Evolutionary conservation across 1,140 invertebrate genomes (phyloP), one percentile per base, ranked within the genome.

Genomic region (Tribolium castaneum): DNA sequence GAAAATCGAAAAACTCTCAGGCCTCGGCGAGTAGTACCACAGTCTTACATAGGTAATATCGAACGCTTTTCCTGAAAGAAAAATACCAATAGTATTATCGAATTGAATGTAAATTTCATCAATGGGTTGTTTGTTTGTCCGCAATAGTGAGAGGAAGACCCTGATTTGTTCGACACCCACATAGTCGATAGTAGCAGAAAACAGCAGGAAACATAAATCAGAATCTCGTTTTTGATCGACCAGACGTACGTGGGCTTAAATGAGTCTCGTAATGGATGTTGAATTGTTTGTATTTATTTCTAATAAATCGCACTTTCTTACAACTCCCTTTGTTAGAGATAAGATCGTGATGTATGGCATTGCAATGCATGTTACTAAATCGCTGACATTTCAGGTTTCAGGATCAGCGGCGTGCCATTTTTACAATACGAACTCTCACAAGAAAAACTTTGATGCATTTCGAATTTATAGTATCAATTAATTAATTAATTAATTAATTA

Each of bases 1-100:
- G 87, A 96, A 99, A 81, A 99, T 97, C 6, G 95, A 95, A 89
- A 99, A 99, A 87, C 97, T 98, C 85, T 99, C 98, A 0, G 98
- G 98, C 52, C 98, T 89, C 0, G 97, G 97, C 1, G 97, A 98
- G 79, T 97, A 93, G 88, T 99, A 99, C 78, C 96, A 91, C 12
- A 99, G 88, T 56, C 96, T 90, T 1, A 99, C 93, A 84, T 99
- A 99, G 0, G 97, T 99, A 77, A 99, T 98, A 84, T 99, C 98
- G 85, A 96, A 99, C 0, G 96, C 92, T 87, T 99, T 99, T n/a
- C 93, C 97, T 98, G 89, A 19, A 90, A 91, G 84, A 83, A 80
- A 80, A 77, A 75, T 2, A 62, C 1, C 2, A 66, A 66, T n/a
- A 9, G 1, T 59, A 25, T 30, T 1, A 45, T 45, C 39, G 0